Base-by-base conservation (phyloP, 2,888 invertebrate species). In the Drosophila parthenogenetica region DNA sequence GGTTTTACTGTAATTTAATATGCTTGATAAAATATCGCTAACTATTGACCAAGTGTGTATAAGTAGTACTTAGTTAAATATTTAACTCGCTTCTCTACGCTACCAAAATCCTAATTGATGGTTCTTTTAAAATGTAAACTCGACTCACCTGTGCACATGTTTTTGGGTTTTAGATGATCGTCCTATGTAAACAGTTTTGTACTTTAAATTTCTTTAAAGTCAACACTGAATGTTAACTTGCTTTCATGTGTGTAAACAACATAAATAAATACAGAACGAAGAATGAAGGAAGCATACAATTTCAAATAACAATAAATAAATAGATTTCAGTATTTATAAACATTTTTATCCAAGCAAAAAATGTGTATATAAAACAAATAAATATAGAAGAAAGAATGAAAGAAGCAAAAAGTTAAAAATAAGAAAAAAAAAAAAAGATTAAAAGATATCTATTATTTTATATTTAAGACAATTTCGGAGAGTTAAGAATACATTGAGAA, bases 201-300 rank as follows among this genome's bases (percentile, higher is more conserved):
- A 29, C 19, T 19, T 42, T 10, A 11, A 19, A 37, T 46, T 61
- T 17, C 46, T 40, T 46, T 3, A 46, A 29, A 49, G 46, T 57
- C 57, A 55, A 57, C 32, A 55, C 16, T 42, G 22, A 7, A 22
- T 19, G 14, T 48, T 48, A 14, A 48, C 14, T 40, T 40, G 32
- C n/a, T 43, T 37, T 35, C 39, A 49, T 39, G 39, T 50, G 32
- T 42, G 14, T 58, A 51, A 17, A 35, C 35, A 2, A 42, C 39
- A 32, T 49, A 39, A 62, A 32, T 10, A 48, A 48, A 50, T 22
- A 13, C 29, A 3, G 13, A 46, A 17, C 11, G 7, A 16, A 29
- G 29, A 16, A 46, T 32, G 17, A 54, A 40, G 16, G 29, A 32
- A 19, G 46, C 46, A 39, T 11, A 58, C n/a, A 58, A 58, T 58